Evolutionary conservation across 2,113 vertebrate genomes (phyloP).

Genomic region (Vulpes lagopus): DNA sequence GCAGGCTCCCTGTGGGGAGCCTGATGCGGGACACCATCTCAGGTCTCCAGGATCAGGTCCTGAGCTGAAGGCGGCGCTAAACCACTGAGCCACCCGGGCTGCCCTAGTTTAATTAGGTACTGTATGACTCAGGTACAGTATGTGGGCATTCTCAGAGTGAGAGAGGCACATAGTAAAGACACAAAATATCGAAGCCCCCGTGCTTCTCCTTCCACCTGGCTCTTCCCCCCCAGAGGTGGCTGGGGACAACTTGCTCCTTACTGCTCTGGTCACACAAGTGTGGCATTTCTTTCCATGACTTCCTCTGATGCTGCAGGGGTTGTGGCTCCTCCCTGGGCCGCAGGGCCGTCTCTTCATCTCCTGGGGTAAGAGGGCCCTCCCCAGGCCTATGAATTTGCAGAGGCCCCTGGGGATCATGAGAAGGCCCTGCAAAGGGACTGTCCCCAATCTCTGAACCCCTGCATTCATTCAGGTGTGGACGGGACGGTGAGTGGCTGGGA

Average conservation of each 20-base stretch:
- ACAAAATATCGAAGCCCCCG: neutral
- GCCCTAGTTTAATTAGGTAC: neutral
- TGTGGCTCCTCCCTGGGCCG: neutral
- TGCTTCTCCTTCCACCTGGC: neutral
- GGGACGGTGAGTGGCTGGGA: slow-evolving; percentile 94
- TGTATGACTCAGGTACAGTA: neutral
- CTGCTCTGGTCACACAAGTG: neutral
- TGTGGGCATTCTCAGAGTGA: neutral
- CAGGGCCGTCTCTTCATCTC: neutral
- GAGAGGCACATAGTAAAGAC: neutral
- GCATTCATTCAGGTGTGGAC: slow-evolving; percentile 79
- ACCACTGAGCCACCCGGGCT: no score
- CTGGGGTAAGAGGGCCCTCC: neutral
- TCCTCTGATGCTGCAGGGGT: neutral
- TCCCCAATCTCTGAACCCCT: slow-evolving; percentile 46
- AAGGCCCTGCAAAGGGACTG: neutral
- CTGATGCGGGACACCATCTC: no score
- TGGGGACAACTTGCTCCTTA: neutral
- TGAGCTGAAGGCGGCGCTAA: no score
- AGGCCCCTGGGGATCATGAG: neutral
- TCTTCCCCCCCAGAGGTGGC: neutral
- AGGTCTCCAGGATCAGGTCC: no score
- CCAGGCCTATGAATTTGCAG: neutral
- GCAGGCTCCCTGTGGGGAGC: no score
- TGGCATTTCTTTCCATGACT: neutral